Evolutionary conservation across 1,140 invertebrate genomes (phyloP), one percentile per base, ranked within the genome.

Genomic region (Lordiphosa stackelbergi): DNA sequence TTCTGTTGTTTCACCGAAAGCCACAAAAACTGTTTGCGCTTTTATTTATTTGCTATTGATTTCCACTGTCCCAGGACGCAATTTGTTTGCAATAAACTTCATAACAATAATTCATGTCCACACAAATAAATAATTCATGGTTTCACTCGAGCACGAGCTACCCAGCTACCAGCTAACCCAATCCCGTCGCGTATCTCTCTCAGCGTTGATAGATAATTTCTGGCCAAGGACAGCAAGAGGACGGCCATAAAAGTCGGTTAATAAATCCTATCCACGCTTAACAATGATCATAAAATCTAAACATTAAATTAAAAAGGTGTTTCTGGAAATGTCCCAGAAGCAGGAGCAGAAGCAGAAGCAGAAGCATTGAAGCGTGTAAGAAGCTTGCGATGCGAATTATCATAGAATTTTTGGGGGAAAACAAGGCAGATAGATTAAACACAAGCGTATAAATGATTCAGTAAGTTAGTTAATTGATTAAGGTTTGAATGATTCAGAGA

Each of bases 71-170:
- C 78, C 79, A 72, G 79, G 74, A 81, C 79, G 74, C 74, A 85
- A 85, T 85, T 85, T 85, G 81, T 85, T 85, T 85, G 79, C 79
- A 81, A 85, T 85, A 85, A 85, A 85, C 79, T 85, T 85, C 81
- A 85, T 85, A 85, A 85, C 81, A 85, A 79, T 85, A 85, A 85
- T 85, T 85, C 79, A 85, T 85, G 79, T 85, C 79, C 79, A 71
- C 71, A 85, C 71, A 75, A 81, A 85, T 85, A 85, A 85, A 85
- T 85, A 85, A 85, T 85, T 85, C 79, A 85, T 85, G 79, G 64
- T 53, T 53, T 58, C 43, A 48, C 51, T 53, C 46, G 31, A 28
- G 19, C 55, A 28, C 36, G 4, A 37, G 34, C 45, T 31, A 31
- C 28, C 28, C 28, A 31, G 6, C 28, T 8, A 31, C 5, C 28